Base-by-base conservation (phyloP, 2,113 vertebrate genomes). In the Rhinopithecus roxellana region DNA sequence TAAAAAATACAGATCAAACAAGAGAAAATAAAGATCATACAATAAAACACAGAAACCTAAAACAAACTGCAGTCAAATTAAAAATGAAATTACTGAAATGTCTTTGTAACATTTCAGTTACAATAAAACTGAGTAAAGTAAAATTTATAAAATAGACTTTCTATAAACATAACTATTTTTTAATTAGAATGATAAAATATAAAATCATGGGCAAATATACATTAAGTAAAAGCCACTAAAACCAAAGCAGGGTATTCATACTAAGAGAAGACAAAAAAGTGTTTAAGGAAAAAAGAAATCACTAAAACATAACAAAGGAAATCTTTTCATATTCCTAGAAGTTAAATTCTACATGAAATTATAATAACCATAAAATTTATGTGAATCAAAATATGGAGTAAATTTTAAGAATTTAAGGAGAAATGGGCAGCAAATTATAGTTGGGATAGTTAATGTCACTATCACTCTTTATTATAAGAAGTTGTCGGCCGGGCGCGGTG, bases 381-480 rank as follows among this genome's bases (percentile, higher is more conserved):
- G 38, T 70, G 35, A 84, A 78, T 89, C 75, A 81, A 84, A 81
- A 84, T 52, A 92, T 59, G 52, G 48, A 91, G 35, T 75, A 94
- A 52, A 84, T 61, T 75, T 72, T 89, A 88, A 17, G 45, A 61
- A 89, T 89, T 93, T n/a, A 84, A 93, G 84, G 43, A 89, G 84
- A 83, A 61, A 79, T 78, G 12, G 35, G 38, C 12, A 70, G 48
- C 52, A 91, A 25, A 88, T 82, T 92, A 92, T 5, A 79, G 18
- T n/a, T 85, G 72, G 45, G 80, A 78, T 77, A 45, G 35, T 84
- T 96, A 85, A 59, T 43, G 25, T n/a, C 27, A 89, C 12, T 32
- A 79, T 83, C 78, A 77, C 64, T 83, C 78, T 92, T 83, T 82
- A 90, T 83, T 48, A 52, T 94, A 77, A 92, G 61, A 59, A 86